Conservation (phyloP, 2,113 vertebrate species). For the Micromys minutus region DNA sequence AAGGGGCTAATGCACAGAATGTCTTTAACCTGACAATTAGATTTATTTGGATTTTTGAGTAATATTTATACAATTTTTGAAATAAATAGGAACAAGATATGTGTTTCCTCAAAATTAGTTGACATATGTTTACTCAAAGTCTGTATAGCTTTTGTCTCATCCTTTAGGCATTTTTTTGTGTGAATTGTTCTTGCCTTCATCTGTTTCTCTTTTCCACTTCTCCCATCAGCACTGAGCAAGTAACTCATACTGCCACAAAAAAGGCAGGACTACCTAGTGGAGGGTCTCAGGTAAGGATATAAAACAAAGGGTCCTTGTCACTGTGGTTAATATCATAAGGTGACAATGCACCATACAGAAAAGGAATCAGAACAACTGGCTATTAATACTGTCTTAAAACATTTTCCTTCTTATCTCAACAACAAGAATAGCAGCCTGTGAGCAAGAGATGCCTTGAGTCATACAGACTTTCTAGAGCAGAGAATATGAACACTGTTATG, state of each 20-base stretch:
- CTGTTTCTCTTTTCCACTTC: neutral
- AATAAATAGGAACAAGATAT: constrained; percentile 62
- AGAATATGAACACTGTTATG: neutral
- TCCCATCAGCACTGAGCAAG: neutral
- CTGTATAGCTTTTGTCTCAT: neutral
- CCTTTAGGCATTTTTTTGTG: neutral
- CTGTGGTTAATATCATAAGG: neutral
- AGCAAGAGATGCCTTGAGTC: neutral
- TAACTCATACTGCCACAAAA: neutral
- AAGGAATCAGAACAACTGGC: neutral
- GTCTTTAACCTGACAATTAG: constrained; percentile 79
- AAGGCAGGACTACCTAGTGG: neutral
- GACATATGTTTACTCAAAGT: constrained; percentile 48
- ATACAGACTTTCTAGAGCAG: neutral
- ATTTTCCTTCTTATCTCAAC: neutral
- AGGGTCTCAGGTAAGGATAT: neutral
- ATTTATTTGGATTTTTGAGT: constrained; percentile 84
- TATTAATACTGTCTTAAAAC: neutral
- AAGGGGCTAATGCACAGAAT: constrained; percentile 71
- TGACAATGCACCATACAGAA: neutral
- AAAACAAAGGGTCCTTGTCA: neutral
- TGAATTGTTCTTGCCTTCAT: neutral
- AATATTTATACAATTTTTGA: constrained; percentile 77
- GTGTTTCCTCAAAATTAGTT: constrained; percentile 57
- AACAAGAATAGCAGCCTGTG: neutral